Evolutionary conservation across 2,113 vertebrate species (phyloP), one percentile per base, ranked within the genome.

Genomic region (Solea solea): DNA sequence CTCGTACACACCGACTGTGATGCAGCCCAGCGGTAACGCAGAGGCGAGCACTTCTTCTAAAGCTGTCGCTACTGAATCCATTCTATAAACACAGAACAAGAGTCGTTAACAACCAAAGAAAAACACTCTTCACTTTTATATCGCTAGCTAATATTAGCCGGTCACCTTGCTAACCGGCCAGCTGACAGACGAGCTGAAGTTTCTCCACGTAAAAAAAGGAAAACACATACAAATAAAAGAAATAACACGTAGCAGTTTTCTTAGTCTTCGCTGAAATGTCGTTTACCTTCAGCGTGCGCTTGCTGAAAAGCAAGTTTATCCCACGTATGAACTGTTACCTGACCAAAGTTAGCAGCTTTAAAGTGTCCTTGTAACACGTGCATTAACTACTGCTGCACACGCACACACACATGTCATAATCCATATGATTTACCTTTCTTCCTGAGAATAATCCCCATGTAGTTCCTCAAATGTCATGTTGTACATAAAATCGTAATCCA

Each of bases 1-100:
- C 82, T 98, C 97, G 64, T 98, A 98, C 69, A 98, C 97, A 0
- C 97, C 97, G 9, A 97, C 94, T 2, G 97, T 98, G 60, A 98
- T 95, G 89, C 95, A 95, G 70, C 96, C 95, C 89, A 97, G 96
- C 52, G 94, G 94, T 88, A 96, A 87, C 42, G 96, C 96, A 57
- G 95, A 94, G 78, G 92, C 94, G 79, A 98, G 95, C 65, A 97
- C 95, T 82, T 97, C 96, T 84, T 98, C 95, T 81, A 98, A 90
- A 81, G 97, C 97, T 88, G 94, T 95, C 39, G 95, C 96, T 86
- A 96, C 96, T 42, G 93, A 94, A 84, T 98, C 97, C 97, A 98
- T 98, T 93, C 97, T 98, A 84, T 53, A 76, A 65, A 62, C 0
- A 65, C 3, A 51, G 2, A 63, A 0, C 39, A n/a, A 0, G 6